Conservation (phyloP, 1,140 invertebrate species). For the Cyclargus thomasi region DNA sequence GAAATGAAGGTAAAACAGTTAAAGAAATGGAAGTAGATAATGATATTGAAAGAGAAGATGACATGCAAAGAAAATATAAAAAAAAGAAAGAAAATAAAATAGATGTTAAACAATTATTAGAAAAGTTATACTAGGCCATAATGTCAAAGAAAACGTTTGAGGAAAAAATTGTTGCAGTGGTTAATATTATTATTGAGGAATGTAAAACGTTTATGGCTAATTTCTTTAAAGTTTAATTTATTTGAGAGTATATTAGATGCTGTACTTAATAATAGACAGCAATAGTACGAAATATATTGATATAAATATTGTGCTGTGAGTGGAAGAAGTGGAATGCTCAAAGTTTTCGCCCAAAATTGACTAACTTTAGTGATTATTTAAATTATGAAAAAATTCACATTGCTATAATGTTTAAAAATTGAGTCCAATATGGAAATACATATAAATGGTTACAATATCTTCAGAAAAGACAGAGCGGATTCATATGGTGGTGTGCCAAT, state of each 20-base stretch:
- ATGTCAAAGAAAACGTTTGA: neutral
- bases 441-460: constrained; percentile 15
- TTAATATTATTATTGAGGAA: neutral
- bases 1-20: no score
- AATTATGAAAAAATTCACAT: constrained; percentile 1
- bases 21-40: neutral
- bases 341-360: no score
- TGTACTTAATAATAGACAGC: neutral
- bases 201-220: neutral
- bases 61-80: neutral
- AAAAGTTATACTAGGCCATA: neutral
- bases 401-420: constrained; percentile 23
- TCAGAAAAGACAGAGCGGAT: constrained; percentile 22
- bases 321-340: constrained; percentile 16
- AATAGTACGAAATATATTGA: neutral
- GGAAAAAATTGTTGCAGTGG: neutral
- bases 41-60: no score
- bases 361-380: no score
- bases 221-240: neutral
- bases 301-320: constrained; percentile 21
- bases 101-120: no score
- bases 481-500: constrained; percentile 24
- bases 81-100: neutral
- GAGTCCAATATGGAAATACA: neutral
- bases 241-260: neutral